Evolutionary conservation across 2,888 invertebrate genomes (phyloP).

Genomic region (Liposcelis brunnea): DNA sequence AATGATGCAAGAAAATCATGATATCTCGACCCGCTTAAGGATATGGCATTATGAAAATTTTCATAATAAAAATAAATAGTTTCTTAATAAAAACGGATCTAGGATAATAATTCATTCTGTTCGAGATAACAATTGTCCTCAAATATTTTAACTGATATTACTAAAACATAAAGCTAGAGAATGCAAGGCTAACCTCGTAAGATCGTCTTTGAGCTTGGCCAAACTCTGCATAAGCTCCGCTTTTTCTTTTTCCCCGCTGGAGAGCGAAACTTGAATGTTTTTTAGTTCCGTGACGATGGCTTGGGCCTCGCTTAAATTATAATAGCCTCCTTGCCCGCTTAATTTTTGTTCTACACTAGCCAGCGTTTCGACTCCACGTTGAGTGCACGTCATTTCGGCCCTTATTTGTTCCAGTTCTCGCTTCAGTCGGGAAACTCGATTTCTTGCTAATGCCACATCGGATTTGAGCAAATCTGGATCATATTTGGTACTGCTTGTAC

Average conservation of each 20-base stretch:
- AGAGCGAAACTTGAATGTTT: slow-evolving; percentile 80
- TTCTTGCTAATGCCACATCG: slow-evolving; percentile 77
- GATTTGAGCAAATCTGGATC: slow-evolving; percentile 87
- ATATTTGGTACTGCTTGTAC: slow-evolving; percentile 76
- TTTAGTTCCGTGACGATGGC: slow-evolving; percentile 88
- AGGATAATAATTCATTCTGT: too few relatives aligned
- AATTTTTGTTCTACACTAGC: slow-evolving; percentile 84
- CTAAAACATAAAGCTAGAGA: background rate
- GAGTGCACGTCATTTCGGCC: slow-evolving; percentile 79
- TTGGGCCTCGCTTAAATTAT: slow-evolving; percentile 85
- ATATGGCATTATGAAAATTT: too few relatives aligned
- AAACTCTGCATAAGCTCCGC: slow-evolving; percentile 86
- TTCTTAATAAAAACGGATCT: too few relatives aligned
- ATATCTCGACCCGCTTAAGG: too few relatives aligned
- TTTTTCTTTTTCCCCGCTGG: slow-evolving; percentile 83
- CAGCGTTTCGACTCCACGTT: slow-evolving; percentile 81
- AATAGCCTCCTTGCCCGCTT: slow-evolving; percentile 67
- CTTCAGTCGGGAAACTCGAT: slow-evolving; percentile 72
- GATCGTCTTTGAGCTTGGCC: slow-evolving; percentile 83
- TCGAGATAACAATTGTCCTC: too few relatives aligned
- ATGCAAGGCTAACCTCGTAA: slow-evolving; percentile 48
- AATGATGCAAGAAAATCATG: too few relatives aligned
- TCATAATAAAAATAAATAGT: too few relatives aligned
- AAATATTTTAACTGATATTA: too few relatives aligned
- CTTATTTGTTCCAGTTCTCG: slow-evolving; percentile 81